These are phyloP conservation scores for Didymodactylos carnosus DNA, from an alignment of 2,888 invertebrate species.

Conservation along the genomic window DNA sequence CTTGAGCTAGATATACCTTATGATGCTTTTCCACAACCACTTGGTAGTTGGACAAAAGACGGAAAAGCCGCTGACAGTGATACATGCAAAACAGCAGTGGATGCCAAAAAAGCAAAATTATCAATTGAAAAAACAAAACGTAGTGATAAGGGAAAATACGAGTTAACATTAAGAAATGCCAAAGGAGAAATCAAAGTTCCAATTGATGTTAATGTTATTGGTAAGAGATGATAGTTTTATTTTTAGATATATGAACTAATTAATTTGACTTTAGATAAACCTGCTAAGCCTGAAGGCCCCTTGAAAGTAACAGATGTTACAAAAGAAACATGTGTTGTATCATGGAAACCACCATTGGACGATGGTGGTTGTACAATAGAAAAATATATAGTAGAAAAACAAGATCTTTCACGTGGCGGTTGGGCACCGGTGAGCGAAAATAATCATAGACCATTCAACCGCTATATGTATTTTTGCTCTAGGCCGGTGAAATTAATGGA, in stretches of 20 bases:
- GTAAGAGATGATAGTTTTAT: constrained; percentile 26
- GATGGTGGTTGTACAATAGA: constrained; percentile 85
- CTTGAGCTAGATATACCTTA: constrained; percentile 78
- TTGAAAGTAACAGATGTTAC: constrained; percentile 71
- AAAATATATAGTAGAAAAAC: constrained; percentile 71
- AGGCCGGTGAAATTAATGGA: background rate
- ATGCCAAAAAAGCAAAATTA: background rate
- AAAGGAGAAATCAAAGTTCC: constrained; percentile 49
- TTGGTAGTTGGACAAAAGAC: constrained; percentile 62
- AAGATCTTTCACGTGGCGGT: constrained; percentile 65
- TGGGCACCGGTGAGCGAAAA: constrained; percentile 60
- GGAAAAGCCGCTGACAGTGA: constrained; percentile 38
- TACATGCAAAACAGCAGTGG: background rate
- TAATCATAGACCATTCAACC: too few relatives aligned
- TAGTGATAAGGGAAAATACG: constrained; percentile 61
- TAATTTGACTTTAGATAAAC: constrained; percentile 38
- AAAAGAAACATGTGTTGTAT: constrained; percentile 71
- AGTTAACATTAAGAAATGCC: constrained; percentile 70
- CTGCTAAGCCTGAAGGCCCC: constrained; percentile 67
- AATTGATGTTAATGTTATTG: constrained; percentile 49
- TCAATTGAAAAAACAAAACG: constrained; percentile 44
- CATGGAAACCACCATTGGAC: constrained; percentile 87
- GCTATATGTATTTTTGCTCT: too few relatives aligned
- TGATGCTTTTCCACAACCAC: constrained; percentile 69
- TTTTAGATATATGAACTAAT: background rate